phyloP scores from a whole-genome alignment of 2,888 invertebrate genomes.

The Calameuta pallipes region DNA sequence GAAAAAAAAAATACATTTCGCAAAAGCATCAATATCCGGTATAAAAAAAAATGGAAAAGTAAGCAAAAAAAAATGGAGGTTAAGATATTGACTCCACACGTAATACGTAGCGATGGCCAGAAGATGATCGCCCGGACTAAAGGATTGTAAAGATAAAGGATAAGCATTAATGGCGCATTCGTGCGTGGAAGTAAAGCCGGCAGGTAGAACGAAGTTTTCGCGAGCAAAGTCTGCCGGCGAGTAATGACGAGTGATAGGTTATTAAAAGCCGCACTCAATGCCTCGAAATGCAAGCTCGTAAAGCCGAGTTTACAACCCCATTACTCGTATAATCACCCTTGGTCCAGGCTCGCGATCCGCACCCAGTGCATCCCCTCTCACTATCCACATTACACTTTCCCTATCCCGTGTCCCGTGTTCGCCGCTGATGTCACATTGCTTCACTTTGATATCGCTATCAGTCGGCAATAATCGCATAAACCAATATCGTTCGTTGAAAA shows the following conservation, averaged over 20 bases:
- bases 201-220: conserved; percentile 24
- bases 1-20: neutral
- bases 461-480: neutral
- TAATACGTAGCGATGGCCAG: neutral
- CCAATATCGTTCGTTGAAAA: neutral
- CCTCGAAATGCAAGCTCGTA: conserved; percentile 50
- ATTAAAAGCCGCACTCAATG: conserved; percentile 50
- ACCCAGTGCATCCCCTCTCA: neutral
- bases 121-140: neutral
- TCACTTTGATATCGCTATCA: neutral
- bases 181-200: neutral
- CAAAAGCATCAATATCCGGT: neutral
- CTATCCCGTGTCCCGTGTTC: neutral
- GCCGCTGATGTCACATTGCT: neutral
- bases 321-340: conserved; percentile 47
- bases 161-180: neutral
- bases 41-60: neutral
- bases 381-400: neutral
- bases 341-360: conserved; percentile 12
- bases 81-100: neutral
- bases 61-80: neutral
- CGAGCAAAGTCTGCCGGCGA: conserved; percentile 14
- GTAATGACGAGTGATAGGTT: conserved; percentile 43
- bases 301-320: conserved; percentile 50
- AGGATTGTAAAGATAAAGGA: neutral